Evolutionary conservation across 2,113 vertebrate species (phyloP).

Genomic region (Herpetotheres cachinnans): DNA sequence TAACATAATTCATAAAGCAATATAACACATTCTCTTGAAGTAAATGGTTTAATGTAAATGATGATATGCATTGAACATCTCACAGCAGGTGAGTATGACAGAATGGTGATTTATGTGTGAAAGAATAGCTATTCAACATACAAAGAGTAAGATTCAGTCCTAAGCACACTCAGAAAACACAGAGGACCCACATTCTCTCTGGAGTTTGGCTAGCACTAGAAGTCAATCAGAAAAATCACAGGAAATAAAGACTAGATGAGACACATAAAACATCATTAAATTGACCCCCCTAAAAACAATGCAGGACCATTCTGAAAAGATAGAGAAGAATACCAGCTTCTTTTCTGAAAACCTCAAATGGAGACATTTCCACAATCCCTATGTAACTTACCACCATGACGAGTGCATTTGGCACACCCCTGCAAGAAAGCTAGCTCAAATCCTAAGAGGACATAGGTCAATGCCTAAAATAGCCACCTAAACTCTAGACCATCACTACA

Average conservation of each 20-base stretch:
- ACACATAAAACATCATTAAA: not conserved
- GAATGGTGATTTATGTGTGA: constrained; percentile 16
- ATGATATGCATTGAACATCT: constrained; percentile 25
- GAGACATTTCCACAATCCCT: not conserved
- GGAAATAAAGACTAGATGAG: not conserved
- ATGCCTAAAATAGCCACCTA: not conserved
- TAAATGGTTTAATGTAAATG: constrained; percentile 58
- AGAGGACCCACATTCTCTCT: not conserved
- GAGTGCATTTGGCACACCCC: not conserved
- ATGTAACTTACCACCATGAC: not conserved
- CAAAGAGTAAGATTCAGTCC: not conserved
- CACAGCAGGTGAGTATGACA: constrained; percentile 11
- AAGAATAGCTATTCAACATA: not conserved
- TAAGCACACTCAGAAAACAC: not conserved
- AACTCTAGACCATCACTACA: too few relatives aligned
- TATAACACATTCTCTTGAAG: constrained; percentile 30
- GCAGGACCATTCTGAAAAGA: not conserved
- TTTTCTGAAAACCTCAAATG: not conserved
- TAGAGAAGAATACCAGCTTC: not conserved
- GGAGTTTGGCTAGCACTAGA: not conserved
- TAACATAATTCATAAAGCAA: constrained; percentile 57
- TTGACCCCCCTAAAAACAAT: not conserved
- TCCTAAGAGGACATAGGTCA: not conserved
- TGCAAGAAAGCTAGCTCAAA: not conserved
- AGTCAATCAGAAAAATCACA: not conserved